These are phyloP conservation scores for Amblyjoppa proteus DNA, from an alignment of 2,888 invertebrate genomes.

Conservation along the genomic window DNA sequence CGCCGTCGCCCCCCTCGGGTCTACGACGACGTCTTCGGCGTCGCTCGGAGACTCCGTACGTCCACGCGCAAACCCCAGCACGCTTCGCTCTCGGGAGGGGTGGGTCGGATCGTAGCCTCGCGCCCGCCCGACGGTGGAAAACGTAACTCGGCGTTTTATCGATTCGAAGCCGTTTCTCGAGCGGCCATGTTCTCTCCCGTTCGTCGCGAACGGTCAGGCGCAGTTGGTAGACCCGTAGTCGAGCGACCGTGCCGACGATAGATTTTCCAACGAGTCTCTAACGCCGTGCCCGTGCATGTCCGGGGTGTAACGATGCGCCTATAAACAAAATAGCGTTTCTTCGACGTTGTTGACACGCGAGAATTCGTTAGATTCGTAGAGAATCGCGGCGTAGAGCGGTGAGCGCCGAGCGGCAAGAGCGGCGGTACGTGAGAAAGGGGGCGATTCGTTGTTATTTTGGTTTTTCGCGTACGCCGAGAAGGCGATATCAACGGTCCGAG, in stretches of 20 bases:
- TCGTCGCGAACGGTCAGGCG: conserved; percentile 69
- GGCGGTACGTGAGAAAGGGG: not conserved
- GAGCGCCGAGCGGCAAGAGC: too few relatives aligned
- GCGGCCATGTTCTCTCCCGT: conserved; percentile 69
- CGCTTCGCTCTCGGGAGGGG: conserved; percentile 26
- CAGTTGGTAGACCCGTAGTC: conserved; percentile 54
- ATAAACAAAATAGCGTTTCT: conserved; percentile 54
- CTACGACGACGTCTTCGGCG: conserved; percentile 37
- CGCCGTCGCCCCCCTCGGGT: not conserved
- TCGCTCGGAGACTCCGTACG: conserved; percentile 10
- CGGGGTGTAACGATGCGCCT: conserved; percentile 63
- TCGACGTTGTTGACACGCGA: not conserved
- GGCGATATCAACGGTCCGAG: not conserved
- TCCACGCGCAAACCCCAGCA: conserved; percentile 17
- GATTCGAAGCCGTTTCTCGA: conserved; percentile 71
- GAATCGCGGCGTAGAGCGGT: not conserved
- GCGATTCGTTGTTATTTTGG: too few relatives aligned
- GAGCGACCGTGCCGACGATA: conserved; percentile 60
- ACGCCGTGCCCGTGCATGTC: conserved; percentile 48
- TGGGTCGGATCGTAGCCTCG: conserved; percentile 32
- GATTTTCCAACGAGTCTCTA: conserved; percentile 68
- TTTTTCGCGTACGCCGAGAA: not conserved
- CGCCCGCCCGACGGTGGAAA: conserved; percentile 75
- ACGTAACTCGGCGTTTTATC: conserved; percentile 82
- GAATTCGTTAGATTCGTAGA: conserved; percentile 5